These are phyloP conservation scores for Dysidea cf. avara DNA, from an alignment of 37 sponge, comb jelly and placozoan species.

Conservation along the genomic window DNA sequence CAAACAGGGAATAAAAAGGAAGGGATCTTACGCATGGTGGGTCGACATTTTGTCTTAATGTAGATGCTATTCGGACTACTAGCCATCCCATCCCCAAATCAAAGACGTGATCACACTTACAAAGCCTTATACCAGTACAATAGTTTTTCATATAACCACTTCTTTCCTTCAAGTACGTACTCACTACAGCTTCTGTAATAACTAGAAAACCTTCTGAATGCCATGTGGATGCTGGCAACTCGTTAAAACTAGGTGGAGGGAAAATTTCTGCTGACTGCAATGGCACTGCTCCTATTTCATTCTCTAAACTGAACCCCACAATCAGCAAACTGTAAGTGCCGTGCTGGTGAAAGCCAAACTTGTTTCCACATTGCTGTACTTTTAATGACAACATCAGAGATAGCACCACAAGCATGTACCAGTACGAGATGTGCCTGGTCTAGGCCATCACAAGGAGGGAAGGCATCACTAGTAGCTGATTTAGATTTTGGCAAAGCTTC, in stretches of 20 bases:
- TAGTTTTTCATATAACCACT: slow-evolving; percentile 25
- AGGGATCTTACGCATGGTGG: slow-evolving; percentile 27
- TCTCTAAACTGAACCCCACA: slow-evolving; percentile 11
- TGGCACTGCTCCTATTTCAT: slow-evolving; percentile 9
- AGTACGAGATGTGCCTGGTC: slow-evolving; percentile 16
- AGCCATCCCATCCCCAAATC: slow-evolving; percentile 5
- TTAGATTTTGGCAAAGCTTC: slow-evolving; percentile 31
- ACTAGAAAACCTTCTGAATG: neutral
- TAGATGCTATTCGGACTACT: neutral
- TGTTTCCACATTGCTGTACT: slow-evolving; percentile 31
- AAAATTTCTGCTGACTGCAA: slow-evolving; percentile 10
- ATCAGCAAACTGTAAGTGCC: too few relatives aligned
- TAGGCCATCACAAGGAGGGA: slow-evolving; percentile 1
- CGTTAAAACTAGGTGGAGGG: slow-evolving; percentile 1
- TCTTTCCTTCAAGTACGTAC: slow-evolving; percentile 1
- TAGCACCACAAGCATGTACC: slow-evolving; percentile 21
- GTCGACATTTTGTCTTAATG: slow-evolving; percentile 24
- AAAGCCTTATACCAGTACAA: slow-evolving; percentile 13
- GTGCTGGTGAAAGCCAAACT: slow-evolving; percentile 9
- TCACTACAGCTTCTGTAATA: neutral
- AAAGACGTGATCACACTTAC: slow-evolving; percentile 20
- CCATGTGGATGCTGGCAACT: slow-evolving; percentile 16
- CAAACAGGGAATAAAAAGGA: slow-evolving; percentile 1
- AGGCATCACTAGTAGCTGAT: neutral
- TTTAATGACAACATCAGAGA: slow-evolving; percentile 18